Percentiles rank a stretch among this genome's conserved stretches.
phyloP scores from a whole-genome alignment of 2,888 invertebrate species.

The Oasisia sp. region DNA sequence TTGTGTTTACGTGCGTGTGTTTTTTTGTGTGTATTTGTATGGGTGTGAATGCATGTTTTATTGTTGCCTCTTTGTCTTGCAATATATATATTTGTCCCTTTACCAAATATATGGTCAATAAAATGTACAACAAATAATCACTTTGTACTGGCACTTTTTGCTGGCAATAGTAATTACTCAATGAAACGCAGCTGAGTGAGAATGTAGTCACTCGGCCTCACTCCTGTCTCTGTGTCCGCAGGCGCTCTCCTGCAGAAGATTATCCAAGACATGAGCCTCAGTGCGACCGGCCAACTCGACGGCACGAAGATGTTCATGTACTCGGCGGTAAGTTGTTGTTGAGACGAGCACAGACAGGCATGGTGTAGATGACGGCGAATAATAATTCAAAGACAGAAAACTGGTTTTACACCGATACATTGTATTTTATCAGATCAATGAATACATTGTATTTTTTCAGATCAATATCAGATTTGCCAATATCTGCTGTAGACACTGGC shows the following conservation, averaged over 20 bases:
- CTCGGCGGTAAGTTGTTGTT: not conserved
- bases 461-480: no score
- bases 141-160: not conserved
- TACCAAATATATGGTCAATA: not conserved
- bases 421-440: no score
- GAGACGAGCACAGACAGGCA: not conserved
- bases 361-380: not conserved
- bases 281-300: not conserved
- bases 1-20: no score
- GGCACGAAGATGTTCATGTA: not conserved
- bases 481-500: no score
- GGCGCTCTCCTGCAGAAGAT: not conserved
- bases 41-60: no score
- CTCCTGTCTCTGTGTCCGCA: not conserved
- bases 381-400: not conserved
- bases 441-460: no score
- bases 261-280: not conserved
- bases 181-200: not conserved
- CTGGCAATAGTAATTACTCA: not conserved
- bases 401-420: no score
- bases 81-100: not conserved
- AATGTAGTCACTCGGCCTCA: not conserved
- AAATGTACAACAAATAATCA: not conserved
- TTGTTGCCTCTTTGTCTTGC: not conserved
- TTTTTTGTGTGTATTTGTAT: no score